Evolutionary conservation across 1,140 invertebrate genomes (phyloP), one percentile per base, ranked within the genome.

Genomic region (Trichoplusia ni): DNA sequence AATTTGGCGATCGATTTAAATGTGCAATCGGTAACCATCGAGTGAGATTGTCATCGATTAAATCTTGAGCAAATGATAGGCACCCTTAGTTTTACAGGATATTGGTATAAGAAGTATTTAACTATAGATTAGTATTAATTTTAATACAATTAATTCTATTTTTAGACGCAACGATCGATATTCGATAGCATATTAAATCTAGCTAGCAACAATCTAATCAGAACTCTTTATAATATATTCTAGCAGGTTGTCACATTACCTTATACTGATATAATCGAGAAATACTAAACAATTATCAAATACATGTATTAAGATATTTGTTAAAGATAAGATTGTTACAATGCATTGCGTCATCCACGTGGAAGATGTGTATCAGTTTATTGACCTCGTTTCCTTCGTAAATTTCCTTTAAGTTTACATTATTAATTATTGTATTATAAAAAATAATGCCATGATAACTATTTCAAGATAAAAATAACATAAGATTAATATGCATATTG

Each of bases 291-390:
- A 42, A 31, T 44, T 58, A 44, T 58, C 54, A 31, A 27, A 38
- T 16, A 40, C 2, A 54, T 25, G n/a, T 29, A 19, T 16, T 9
- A 14, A 40, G 18, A 54, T 38, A 33, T 19, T 47, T 23, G 5
- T 4, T 42, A 19, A 14, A 44, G 54, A 58, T 58, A 58, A 42
- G 37, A 44, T 44, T 44, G 54, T 58, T 19, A 42, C 2, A 13
- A 18, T 31, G 25, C 16, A 40, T 67, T 46, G 62, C 47, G 42
- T 63, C 54, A 69, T 51, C 37, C 71, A 66, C 71, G 71, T 73
- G 71, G 42, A 46, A 27, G 23, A 19, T 58, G 16, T 5, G 18
- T 35, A 58, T 63, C 31, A 54, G 71, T 47, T 67, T 35, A 67
- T 61, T 54, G 60, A 69, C 67, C 66, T 47, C 33, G 9, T 46